These are phyloP conservation scores for Oscheius sp. DNA, from an alignment of 2,888 invertebrate genomes.

Conservation along the genomic window DNA sequence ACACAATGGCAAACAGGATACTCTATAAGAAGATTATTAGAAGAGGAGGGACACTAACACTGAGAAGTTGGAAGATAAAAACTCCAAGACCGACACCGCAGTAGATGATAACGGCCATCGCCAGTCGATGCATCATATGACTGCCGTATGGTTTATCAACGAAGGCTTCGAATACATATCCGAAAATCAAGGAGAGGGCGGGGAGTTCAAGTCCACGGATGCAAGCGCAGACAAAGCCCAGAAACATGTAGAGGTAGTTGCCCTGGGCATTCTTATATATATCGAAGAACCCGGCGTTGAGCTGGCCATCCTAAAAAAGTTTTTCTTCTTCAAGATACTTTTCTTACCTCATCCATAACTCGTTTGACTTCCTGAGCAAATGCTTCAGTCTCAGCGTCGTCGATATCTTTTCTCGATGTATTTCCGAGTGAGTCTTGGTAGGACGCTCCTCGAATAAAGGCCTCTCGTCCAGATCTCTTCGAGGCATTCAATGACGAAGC, in stretches of 20 bases:
- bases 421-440: constrained; percentile 42
- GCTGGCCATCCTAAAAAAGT: constrained; percentile 45
- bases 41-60: constrained; percentile 40
- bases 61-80: constrained; percentile 48
- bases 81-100: constrained; percentile 48
- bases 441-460: constrained; percentile 45
- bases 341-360: constrained; percentile 19
- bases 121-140: constrained; percentile 53
- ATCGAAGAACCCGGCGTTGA: constrained; percentile 51
- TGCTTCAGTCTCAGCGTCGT: constrained; percentile 46
- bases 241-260: constrained; percentile 26
- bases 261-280: constrained; percentile 53
- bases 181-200: constrained; percentile 71
- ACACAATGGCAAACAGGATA: constrained; percentile 51
- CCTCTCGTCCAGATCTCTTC: constrained; percentile 44
- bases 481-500: constrained; percentile 12
- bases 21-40: constrained; percentile 39
- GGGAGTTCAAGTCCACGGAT: constrained; percentile 73
- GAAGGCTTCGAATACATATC: constrained; percentile 58
- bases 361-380: constrained; percentile 49
- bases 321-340: too few relatives aligned
- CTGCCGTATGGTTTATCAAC: constrained; percentile 44
- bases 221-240: constrained; percentile 45
- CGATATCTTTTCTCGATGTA: constrained; percentile 21
- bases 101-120: constrained; percentile 55